Evolutionary conservation across 1,140 invertebrate genomes (phyloP).

Genomic region (Papilio polytes): DNA sequence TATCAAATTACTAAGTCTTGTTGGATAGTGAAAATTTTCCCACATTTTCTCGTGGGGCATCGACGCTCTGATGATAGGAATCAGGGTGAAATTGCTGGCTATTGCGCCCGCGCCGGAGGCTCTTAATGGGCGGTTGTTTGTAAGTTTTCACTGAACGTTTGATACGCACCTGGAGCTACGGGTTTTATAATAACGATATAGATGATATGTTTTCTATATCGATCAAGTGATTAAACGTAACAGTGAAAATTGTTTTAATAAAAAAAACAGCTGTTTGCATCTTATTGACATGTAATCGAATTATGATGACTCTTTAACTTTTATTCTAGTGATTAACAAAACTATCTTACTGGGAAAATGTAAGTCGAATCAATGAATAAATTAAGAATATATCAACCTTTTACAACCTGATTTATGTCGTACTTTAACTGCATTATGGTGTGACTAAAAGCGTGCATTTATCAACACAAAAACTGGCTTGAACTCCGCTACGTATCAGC

Average conservation of each 20-base stretch:
- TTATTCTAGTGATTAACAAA: too few relatives aligned
- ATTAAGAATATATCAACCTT: background rate
- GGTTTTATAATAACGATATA: constrained; percentile 42
- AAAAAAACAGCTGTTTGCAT: background rate
- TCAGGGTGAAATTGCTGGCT: constrained; percentile 78
- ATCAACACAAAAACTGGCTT: constrained; percentile 35
- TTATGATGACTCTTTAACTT: too few relatives aligned
- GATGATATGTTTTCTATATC: constrained; percentile 33
- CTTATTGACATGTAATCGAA: background rate
- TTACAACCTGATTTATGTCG: background rate
- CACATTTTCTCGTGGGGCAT: constrained; percentile 74
- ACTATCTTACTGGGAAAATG: background rate
- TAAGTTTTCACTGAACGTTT: constrained; percentile 75
- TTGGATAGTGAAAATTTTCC: constrained; percentile 78
- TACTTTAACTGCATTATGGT: constrained; percentile 16
- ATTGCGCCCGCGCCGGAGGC: constrained; percentile 60
- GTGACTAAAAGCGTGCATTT: constrained; percentile 26
- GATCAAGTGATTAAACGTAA: constrained; percentile 13
- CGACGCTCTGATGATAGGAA: constrained; percentile 74
- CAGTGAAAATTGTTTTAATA: background rate
- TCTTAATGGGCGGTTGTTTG: constrained; percentile 75
- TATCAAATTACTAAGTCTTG: constrained; percentile 75
- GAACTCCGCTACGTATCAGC: constrained; percentile 31
- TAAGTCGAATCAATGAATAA: background rate
- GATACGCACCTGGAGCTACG: constrained; percentile 67